phyloP scores from a whole-genome alignment of 2,888 invertebrate species.

The Leptinotarsa juncta region DNA sequence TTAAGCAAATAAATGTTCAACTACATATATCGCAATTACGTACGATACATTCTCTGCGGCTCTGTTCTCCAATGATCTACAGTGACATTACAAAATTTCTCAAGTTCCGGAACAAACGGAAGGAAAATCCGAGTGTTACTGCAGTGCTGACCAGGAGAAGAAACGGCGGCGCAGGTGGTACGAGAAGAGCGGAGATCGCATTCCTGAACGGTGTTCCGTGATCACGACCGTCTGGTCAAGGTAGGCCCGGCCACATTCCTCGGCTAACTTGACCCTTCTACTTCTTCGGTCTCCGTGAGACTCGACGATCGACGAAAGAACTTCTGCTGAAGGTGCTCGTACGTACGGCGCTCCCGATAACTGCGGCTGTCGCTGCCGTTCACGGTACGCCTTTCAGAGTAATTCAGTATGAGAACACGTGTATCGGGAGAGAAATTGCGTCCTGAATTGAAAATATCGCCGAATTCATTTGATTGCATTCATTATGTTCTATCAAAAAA shows the following conservation, averaged over 20 bases:
- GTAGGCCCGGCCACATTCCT: slow-evolving; percentile 62
- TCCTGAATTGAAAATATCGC: too few relatives aligned
- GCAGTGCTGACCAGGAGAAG: neutral
- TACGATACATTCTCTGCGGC: too few relatives aligned
- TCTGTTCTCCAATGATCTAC: too few relatives aligned
- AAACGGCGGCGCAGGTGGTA: slow-evolving; percentile 47
- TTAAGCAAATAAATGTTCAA: too few relatives aligned
- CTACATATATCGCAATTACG: too few relatives aligned
- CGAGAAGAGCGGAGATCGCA: slow-evolving; percentile 61
- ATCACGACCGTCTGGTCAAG: slow-evolving; percentile 65
- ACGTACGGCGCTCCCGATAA: neutral
- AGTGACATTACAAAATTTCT: neutral
- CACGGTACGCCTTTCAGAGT: neutral
- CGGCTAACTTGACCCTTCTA: slow-evolving; percentile 62
- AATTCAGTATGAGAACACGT: neutral
- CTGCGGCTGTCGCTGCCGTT: neutral
- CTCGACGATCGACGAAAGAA: neutral
- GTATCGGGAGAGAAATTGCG: neutral
- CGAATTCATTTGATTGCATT: too few relatives aligned
- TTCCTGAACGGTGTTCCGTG: slow-evolving; percentile 62
- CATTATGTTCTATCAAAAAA: too few relatives aligned
- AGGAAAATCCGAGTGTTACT: neutral
- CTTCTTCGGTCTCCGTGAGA: slow-evolving; percentile 1
- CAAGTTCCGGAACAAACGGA: neutral
- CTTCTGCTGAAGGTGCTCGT: slow-evolving; percentile 11